phyloP scores from a whole-genome alignment of 2,888 invertebrate species.

The Ormia ochracea region DNA sequence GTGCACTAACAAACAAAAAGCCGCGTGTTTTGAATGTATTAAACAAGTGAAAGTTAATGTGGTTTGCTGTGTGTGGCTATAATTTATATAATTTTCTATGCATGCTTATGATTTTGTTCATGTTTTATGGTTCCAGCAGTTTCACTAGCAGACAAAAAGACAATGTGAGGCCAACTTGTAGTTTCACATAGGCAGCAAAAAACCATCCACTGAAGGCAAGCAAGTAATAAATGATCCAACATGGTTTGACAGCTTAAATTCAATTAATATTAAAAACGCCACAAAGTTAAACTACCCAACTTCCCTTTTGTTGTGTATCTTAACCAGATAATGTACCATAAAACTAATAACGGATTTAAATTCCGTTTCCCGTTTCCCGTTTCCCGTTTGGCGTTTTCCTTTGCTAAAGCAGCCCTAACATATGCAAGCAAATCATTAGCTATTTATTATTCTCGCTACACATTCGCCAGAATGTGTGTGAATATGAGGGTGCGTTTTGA shows the following conservation, averaged over 20 bases:
- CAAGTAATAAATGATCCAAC: not conserved
- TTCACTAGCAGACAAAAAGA: not conserved
- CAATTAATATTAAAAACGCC: conserved; percentile 23
- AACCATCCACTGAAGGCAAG: not conserved
- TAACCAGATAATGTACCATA: conserved; percentile 28
- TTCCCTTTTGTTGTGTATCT: not conserved
- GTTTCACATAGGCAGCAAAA: too few relatives aligned
- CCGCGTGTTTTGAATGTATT: too few relatives aligned
- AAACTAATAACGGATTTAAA: conserved; percentile 36
- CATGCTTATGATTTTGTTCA: not conserved
- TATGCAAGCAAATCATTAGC: not conserved
- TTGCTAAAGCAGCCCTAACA: not conserved
- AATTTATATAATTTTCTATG: conserved; percentile 5
- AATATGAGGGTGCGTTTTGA: not conserved
- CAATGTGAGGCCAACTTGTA: not conserved
- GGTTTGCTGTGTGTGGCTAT: not conserved
- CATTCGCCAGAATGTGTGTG: not conserved
- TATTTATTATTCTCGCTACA: not conserved
- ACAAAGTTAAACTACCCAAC: not conserved
- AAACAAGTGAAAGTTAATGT: not conserved
- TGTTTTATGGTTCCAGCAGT: not conserved
- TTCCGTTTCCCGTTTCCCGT: not conserved
- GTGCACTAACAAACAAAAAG: not conserved
- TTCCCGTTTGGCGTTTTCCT: not conserved
- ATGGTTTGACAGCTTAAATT: not conserved